Base-by-base conservation (phyloP, 2,113 vertebrate species). In the Uropsilus gracilis region DNA sequence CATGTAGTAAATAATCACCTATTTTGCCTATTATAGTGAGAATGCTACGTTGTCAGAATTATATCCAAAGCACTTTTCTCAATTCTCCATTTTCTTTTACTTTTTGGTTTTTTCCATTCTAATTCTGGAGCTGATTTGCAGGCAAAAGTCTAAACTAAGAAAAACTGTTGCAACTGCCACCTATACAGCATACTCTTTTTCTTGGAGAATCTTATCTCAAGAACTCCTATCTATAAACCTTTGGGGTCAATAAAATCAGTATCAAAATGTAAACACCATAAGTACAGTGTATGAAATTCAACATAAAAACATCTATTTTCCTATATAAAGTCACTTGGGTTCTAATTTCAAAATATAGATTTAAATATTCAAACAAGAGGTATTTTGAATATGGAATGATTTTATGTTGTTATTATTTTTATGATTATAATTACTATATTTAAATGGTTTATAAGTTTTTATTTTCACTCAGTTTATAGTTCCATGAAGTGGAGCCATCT, bases 21-120 rank as follows among this genome's bases (percentile, higher is more conserved):
- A 53, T 2, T 72, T 76, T 80, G 16, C 22, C 92, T 64, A 42
- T 14, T 16, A 48, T 76, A 75, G 69, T 78, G 24, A 20, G 30
- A 7, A 72, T 73, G 28, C 28, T 76, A 86, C 77, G 77, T 85
- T 89, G 44, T 84, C 86, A 91, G 34, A 94, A 53, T 82, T 68
- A 46, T 48, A 80, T 66, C 46, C 13, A 61, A 76, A 81, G n/a
- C 4, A 55, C n/a, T 34, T 10, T 77, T 82, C 11, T 61, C 28
- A 61, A 17, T 6, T 61, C 16, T 66, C 59, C 92, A 1, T 77
- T 48, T 16, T 53, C 34, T 78, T 90, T 92, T 69, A 10, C 7
- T 39, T 68, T 73, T 80, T 16, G 11, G 8, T 1, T 28, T 8
- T n/a, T 8, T 48, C 20, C 30, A 12, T 77, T 82, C 34, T 50